These are phyloP conservation scores for Pao palembangensis DNA, from an alignment of 2,113 vertebrate species.

Conservation along the genomic window DNA sequence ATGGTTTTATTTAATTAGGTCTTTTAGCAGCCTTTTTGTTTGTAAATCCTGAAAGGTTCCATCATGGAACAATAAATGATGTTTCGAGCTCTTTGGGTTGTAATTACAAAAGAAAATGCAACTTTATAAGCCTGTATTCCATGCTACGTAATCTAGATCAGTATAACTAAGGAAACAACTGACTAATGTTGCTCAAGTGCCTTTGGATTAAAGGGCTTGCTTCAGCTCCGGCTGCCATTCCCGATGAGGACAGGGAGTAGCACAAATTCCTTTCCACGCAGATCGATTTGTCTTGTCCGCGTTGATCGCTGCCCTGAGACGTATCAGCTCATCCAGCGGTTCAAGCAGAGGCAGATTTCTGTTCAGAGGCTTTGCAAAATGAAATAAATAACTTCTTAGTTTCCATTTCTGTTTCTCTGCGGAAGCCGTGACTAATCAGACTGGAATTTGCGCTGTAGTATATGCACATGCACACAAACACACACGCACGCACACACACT, in stretches of 20 bases:
- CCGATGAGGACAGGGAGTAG: background rate
- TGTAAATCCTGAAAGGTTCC: no score
- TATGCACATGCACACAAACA: background rate
- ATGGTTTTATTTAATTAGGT: background rate
- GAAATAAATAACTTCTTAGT: conserved; percentile 31
- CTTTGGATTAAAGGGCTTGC: background rate
- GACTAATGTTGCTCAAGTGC: no score
- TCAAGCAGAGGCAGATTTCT: conserved; percentile 11
- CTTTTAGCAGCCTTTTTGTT: no score
- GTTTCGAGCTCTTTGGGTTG: background rate
- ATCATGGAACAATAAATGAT: no score
- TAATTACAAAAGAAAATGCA: background rate
- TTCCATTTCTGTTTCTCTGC: conserved; percentile 28
- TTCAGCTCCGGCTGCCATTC: background rate
- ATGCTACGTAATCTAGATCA: no score
- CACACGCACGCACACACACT: background rate
- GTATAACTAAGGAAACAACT: no score
- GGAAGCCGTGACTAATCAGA: conserved; percentile 32
- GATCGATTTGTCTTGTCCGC: background rate
- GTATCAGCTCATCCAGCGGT: background rate
- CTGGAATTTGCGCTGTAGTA: conserved; percentile 10
- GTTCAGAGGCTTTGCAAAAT: background rate
- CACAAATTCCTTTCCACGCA: conserved; percentile 1
- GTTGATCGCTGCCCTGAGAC: conserved; percentile 7
- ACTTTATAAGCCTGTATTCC: no score